Evolutionary conservation across 2,113 vertebrate species (phyloP), one percentile per base, ranked within the genome.

Genomic region (Amphiprion ocellaris): DNA sequence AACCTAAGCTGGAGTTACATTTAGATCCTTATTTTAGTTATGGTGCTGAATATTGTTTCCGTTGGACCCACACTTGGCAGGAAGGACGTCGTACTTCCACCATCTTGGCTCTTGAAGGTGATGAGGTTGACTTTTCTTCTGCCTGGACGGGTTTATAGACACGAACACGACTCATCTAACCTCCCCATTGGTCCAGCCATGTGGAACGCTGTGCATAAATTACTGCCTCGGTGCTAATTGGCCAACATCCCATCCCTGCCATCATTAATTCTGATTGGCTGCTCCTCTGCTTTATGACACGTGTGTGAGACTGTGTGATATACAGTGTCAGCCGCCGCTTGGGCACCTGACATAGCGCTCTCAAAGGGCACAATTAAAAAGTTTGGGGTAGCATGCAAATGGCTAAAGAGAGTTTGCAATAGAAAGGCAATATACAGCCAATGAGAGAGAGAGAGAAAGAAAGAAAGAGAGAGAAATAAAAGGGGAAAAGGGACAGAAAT

Each of bases 191-290:
- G 39, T 63, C 61, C 12, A n/a, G 24, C 65, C 77, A 72, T 70
- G 89, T 81, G 85, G 83, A 90, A 74, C 72, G 30, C 62, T 63
- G 67, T 23, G 68, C 72, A 79, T 82, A 74, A 89, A 87, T 89
- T 62, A 87, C 83, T 60, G 69, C 69, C 41, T 81, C 70, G 26
- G 23, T 61, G 69, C 82, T 93, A 88, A 92, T 90, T 92, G 83
- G 85, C 80, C 44, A 59, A 62, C 59, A 68, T 84, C 76, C 73
- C 84, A 71, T 69, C 28, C 61, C 7, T 78, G 80, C 67, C 90
- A 70, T 86, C 68, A 53, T 88, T 85, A 79, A 87, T 82, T 81
- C 68, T 68, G 76, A 90, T 79, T 79, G 85, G 85, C 74, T 69
- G 69, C 70, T 49, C 26, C 71, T 61, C 49, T 37, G 83, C 30